Conservation (phyloP, 2,888 invertebrate genomes). For the Gisinianus flammeolus region DNA sequence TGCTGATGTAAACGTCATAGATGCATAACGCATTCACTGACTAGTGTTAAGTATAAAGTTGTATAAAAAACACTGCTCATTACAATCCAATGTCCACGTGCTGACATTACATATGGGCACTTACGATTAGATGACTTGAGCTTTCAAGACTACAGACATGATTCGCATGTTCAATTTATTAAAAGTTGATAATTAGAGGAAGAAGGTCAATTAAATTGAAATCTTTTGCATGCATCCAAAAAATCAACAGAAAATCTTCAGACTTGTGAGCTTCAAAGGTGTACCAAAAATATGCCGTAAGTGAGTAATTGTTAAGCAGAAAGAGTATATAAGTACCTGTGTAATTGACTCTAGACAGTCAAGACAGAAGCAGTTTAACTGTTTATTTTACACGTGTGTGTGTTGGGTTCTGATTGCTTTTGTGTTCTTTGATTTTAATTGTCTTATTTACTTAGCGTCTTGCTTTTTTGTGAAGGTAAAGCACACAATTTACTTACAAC, state of each 20-base stretch:
- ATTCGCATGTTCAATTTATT: not conserved
- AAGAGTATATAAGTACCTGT: not conserved
- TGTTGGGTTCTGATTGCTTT: too few relatives aligned
- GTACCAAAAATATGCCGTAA: too few relatives aligned
- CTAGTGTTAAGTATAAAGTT: too few relatives aligned
- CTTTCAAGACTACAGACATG: not conserved
- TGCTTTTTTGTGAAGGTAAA: not conserved
- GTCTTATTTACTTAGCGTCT: not conserved
- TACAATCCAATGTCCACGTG: too few relatives aligned
- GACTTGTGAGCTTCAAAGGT: too few relatives aligned
- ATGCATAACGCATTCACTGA: too few relatives aligned
- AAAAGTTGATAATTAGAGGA: not conserved
- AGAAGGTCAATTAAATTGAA: not conserved
- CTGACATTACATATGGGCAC: too few relatives aligned
- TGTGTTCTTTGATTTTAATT: not conserved
- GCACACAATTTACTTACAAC: conserved; percentile 2
- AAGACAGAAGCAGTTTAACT: not conserved
- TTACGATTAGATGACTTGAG: not conserved
- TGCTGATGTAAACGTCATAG: too few relatives aligned
- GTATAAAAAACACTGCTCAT: too few relatives aligned
- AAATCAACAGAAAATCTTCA: too few relatives aligned
- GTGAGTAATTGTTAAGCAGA: not conserved
- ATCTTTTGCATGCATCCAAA: too few relatives aligned
- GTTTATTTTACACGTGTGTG: not conserved
- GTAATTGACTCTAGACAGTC: too few relatives aligned